These are phyloP conservation scores for Aurelia aurita complex sp. Pacific DNA, from an alignment of 30 jellyfish, hydroid and myxozoan genomes.

Conservation along the genomic window DNA sequence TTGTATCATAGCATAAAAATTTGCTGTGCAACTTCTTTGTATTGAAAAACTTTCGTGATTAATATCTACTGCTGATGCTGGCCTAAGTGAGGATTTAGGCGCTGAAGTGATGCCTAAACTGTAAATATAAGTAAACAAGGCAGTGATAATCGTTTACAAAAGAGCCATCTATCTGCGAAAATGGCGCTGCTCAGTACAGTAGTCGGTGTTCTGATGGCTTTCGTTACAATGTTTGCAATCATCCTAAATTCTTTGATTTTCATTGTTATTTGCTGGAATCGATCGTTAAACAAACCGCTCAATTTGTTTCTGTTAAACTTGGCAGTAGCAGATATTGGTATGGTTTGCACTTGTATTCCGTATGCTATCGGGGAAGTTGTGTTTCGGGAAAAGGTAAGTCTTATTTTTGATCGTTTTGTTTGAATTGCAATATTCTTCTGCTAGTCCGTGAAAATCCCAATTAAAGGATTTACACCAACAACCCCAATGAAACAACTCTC, in stretches of 20 bases:
- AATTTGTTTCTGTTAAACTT: constrained; percentile 66
- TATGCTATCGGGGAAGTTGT: constrained; percentile 57
- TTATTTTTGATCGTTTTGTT: too few relatives aligned
- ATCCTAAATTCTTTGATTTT: constrained; percentile 55
- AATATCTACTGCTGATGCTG: too few relatives aligned
- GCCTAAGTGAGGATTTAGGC: too few relatives aligned
- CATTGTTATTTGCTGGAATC: constrained; percentile 60
- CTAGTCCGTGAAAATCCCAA: too few relatives aligned
- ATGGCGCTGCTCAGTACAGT: background rate
- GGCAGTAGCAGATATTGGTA: constrained; percentile 78
- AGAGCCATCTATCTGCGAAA: background rate
- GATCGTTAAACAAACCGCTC: constrained; percentile 56
- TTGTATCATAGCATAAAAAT: constrained; percentile 1
- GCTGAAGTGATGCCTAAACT: background rate
- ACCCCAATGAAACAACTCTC: too few relatives aligned
- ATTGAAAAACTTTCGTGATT: too few relatives aligned
- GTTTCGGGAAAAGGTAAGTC: constrained; percentile 44
- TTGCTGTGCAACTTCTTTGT: background rate
- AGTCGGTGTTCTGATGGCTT: constrained; percentile 65
- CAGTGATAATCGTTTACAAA: background rate
- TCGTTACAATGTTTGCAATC: constrained; percentile 67
- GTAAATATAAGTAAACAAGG: background rate
- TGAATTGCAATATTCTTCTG: too few relatives aligned
- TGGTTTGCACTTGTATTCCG: constrained; percentile 79
- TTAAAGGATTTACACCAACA: too few relatives aligned